Conservation (phyloP, 2,888 invertebrate species). For the Lapara coniferarum region DNA sequence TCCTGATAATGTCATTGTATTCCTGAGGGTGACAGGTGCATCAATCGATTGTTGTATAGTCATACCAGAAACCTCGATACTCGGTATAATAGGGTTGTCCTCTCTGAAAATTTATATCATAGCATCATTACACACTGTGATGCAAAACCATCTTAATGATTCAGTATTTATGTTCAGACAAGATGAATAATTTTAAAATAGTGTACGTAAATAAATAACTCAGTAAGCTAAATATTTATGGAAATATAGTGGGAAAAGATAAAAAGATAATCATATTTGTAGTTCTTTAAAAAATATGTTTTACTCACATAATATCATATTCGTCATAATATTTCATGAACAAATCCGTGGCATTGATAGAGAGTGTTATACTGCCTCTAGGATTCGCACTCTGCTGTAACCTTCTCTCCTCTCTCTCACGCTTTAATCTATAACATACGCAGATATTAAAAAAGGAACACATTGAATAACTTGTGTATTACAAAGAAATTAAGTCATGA, state of each 20-base stretch:
- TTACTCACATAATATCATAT: slow-evolving; percentile 80
- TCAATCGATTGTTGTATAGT: slow-evolving; percentile 96
- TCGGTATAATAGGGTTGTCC: slow-evolving; percentile 85
- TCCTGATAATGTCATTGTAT: slow-evolving; percentile 93
- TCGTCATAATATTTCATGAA: slow-evolving; percentile 93
- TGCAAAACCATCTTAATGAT: no score
- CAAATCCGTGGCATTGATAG: slow-evolving; percentile 96
- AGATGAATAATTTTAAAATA: no score
- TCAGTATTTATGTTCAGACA: no score
- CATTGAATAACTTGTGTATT: no score
- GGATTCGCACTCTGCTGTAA: slow-evolving; percentile 97
- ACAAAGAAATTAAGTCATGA: no score
- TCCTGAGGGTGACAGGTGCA: slow-evolving; percentile 93
- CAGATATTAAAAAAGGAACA: not conserved
- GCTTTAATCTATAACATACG: slow-evolving; percentile 80
- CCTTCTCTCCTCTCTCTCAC: slow-evolving; percentile 93
- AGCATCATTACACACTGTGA: slow-evolving; percentile 4
- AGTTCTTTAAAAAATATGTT: not conserved
- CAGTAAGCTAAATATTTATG: no score
- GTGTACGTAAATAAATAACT: no score
- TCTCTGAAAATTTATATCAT: slow-evolving; percentile 52
- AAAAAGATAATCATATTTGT: no score
- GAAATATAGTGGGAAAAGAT: no score
- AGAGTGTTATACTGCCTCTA: slow-evolving; percentile 92
- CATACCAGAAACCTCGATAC: slow-evolving; percentile 96